phyloP scores from a whole-genome alignment of 2,113 vertebrate genomes.

The Cavia porcellus region DNA sequence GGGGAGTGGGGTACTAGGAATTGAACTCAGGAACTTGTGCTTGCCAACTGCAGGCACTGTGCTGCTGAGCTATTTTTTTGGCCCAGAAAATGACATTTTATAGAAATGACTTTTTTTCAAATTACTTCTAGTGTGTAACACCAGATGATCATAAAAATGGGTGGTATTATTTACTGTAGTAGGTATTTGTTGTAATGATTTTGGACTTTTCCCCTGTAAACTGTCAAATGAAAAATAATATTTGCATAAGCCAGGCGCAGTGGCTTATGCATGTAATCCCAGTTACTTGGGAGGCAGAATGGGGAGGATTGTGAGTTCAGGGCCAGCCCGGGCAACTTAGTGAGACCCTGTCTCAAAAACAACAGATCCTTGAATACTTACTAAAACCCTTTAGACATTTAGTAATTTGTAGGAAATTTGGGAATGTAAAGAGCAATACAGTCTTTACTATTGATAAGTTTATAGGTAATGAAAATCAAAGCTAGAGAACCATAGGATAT shows the following conservation, averaged over 20 bases:
- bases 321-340: not conserved
- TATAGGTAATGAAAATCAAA: not conserved
- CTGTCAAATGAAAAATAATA: conserved; percentile 19
- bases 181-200: conserved; percentile 4
- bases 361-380: not conserved
- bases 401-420: not conserved
- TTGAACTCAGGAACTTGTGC: too few relatives aligned
- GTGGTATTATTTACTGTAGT: conserved; percentile 44
- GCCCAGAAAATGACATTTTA: conserved; percentile 16
- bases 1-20: too few relatives aligned
- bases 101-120: conserved; percentile 36
- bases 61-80: too few relatives aligned
- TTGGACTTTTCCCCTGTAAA: conserved; percentile 42
- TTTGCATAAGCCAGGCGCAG: not conserved
- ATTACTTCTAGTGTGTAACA: not conserved
- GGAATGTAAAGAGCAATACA: not conserved
- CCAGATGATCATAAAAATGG: conserved; percentile 36
- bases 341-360: not conserved
- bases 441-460: not conserved
- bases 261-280: not conserved
- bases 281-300: not conserved
- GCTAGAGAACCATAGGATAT: not conserved
- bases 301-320: not conserved
- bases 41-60: too few relatives aligned
- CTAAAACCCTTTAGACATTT: not conserved